These are phyloP conservation scores for Dioctria linearis DNA, from an alignment of 2,888 invertebrate genomes.

Conservation along the genomic window DNA sequence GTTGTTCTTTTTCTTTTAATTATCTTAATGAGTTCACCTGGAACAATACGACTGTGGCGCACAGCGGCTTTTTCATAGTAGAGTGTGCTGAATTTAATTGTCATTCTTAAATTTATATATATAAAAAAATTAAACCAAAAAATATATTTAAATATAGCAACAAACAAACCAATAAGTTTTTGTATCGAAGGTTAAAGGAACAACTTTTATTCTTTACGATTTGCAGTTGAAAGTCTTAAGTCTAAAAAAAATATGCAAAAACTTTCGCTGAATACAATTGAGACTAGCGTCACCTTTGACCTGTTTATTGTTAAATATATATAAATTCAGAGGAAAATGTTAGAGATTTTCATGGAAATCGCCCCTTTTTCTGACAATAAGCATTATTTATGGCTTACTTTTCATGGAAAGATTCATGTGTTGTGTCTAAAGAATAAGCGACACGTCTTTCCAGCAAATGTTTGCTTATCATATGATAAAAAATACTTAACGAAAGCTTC, in stretches of 20 bases:
- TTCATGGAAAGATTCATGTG: constrained; percentile 21
- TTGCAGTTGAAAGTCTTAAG: not conserved
- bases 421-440: constrained; percentile 37
- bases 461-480: constrained; percentile 40
- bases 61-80: not conserved
- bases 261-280: not conserved
- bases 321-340: constrained; percentile 7
- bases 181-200: not conserved
- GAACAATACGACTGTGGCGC: not conserved
- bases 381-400: constrained; percentile 38
- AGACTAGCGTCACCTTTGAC: not conserved
- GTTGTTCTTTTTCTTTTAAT: constrained; percentile 40
- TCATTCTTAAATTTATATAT: constrained; percentile 13
- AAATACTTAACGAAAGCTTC: constrained; percentile 9
- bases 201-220: constrained; percentile 28
- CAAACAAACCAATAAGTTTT: not conserved
- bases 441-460: constrained; percentile 20
- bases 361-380: not conserved
- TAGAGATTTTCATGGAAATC: constrained; percentile 6
- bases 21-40: constrained; percentile 35
- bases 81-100: not conserved
- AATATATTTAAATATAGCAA: constrained; percentile 22
- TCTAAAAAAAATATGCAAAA: too few species aligned
- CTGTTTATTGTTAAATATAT: constrained; percentile 41
- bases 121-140: constrained; percentile 24